These are phyloP conservation scores for Arnoldichthys spilopterus DNA, from an alignment of 2,797 vertebrate species.

Conservation along the genomic window DNA sequence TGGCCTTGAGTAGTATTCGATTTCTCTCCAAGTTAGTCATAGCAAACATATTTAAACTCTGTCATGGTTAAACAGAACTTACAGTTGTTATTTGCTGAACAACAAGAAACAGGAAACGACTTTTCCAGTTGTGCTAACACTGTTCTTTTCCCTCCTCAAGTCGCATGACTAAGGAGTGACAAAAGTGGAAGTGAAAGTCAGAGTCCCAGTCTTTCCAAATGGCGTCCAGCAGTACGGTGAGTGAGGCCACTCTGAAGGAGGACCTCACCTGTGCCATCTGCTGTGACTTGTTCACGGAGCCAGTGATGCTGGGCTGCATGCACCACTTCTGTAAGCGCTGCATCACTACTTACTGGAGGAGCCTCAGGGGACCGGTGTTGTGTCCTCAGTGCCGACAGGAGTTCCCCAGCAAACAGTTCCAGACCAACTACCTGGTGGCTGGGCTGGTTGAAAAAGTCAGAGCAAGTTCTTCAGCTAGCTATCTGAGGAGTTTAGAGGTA, in stretches of 20 bases:
- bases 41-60: too few relatives aligned
- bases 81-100: not conserved
- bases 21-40: too few relatives aligned
- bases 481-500: slow-evolving; percentile 76
- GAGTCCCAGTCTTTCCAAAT: slow-evolving; percentile 11
- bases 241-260: slow-evolving; percentile 75
- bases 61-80: not conserved
- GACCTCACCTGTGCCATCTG: slow-evolving; percentile 90
- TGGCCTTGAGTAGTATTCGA: too few relatives aligned
- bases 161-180: not conserved
- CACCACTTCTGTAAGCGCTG: slow-evolving; percentile 88
- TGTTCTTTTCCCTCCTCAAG: not conserved
- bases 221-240: slow-evolving; percentile 51
- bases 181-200: slow-evolving; percentile 51
- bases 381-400: slow-evolving; percentile 86
- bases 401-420: slow-evolving; percentile 78
- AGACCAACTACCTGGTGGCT: slow-evolving; percentile 83
- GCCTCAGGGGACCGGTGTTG: slow-evolving; percentile 60
- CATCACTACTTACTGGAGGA: slow-evolving; percentile 84
- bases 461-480: slow-evolving; percentile 65
- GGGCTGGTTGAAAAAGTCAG: slow-evolving; percentile 87
- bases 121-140: slow-evolving; percentile 11
- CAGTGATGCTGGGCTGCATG: slow-evolving; percentile 89
- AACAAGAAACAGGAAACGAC: not conserved
- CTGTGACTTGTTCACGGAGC: slow-evolving; percentile 85